Base-by-base conservation (phyloP, 2,113 vertebrate genomes). In the Callopanchax toddi region DNA sequence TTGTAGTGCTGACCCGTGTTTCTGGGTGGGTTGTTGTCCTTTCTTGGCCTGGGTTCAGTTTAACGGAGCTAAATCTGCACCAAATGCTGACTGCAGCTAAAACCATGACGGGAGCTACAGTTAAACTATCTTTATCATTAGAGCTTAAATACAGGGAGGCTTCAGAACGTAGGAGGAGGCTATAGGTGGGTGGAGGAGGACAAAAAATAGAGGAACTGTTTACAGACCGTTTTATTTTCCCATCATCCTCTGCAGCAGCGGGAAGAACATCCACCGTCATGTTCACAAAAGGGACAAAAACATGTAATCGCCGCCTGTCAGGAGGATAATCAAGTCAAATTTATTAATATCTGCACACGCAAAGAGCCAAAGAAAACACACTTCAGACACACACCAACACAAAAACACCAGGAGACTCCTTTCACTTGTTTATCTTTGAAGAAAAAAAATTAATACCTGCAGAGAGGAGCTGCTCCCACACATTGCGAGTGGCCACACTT, bases 261-360 rank as follows among this genome's bases (percentile, higher is more conserved):
- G 52, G 9, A n/a, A 71, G 68, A 76, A 76, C 76, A 83, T 69
- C 72, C 75, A 67, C 37, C 16, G 13, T 65, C 75, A 75, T 0
- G 2, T 49, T 60, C 73, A 80, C 78, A 80, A 86, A 78, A 59
- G 67, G 36, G 23, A 71, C 52, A 51, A 72, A 75, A 75, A 73
- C 71, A 23, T 78, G 67, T 71, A 79, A 80, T 78, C 71, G 74
- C 43, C 60, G 72, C 62, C 81, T 80, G 83, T 78, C 83, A 74
- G 53, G 64, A 50, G 71, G 23, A 68, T 56, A 77, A 83, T 78
- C 48, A 72, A 81, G 60, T 79, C 71, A 52, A 36, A 78, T 71
- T 44, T 83, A 85, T 87, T 76, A 74, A 81, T 79, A 82, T 71
- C 52, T 65, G 58, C 49, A 53, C 61, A 49, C n/a, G 51, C 23